Evolutionary conservation across 1,140 invertebrate genomes (phyloP), one percentile per base, ranked within the genome.

Genomic region (Aphidius ervi): DNA sequence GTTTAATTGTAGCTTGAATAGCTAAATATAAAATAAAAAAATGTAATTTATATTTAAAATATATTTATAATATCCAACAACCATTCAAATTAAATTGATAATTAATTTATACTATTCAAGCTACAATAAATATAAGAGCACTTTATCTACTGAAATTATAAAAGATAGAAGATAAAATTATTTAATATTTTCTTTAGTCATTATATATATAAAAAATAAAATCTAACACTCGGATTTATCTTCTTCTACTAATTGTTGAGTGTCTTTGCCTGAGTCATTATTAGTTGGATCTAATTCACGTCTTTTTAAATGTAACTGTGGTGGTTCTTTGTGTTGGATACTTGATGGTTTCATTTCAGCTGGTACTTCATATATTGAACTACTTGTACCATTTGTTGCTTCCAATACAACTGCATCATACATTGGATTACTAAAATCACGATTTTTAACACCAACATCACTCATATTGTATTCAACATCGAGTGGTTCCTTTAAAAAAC

Each of bases 341-440:
- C 88, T 90, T 57, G 91, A 93, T 23, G 92, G 92, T 39, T 84
- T 81, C 65, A 90, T 81, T 66, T 91, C 89, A 43, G 88, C 86
- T 16, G 89, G 88, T 53, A 91, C 85, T 80, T 91, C 88, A 75
- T 93, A 89, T 69, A 91, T 85, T 67, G 88, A 86, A 79, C 79
- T 81, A 55, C 84, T 82, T 59, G 85, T 85, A 54, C 83, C 83
- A 63, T 86, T 82, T 39, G 81, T 82, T 9, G 78, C 81, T 68
- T 74, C 78, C 62, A 81, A 80, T 61, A 84, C 85, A 8, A 91
- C 86, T 1, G 86, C 93, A 70, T 97, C 94, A 75, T 96, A 98
- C 93, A 98, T 95, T 8, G 95, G 95, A 81, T 97, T 97, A 70
- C 89, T 91, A 79, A 97, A 97, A 78, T 97, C 94, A 56, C 93